Evolutionary conservation across 2,888 invertebrate genomes (phyloP), one percentile per base, ranked within the genome.

Genomic region (Luffia ferchaultella): DNA sequence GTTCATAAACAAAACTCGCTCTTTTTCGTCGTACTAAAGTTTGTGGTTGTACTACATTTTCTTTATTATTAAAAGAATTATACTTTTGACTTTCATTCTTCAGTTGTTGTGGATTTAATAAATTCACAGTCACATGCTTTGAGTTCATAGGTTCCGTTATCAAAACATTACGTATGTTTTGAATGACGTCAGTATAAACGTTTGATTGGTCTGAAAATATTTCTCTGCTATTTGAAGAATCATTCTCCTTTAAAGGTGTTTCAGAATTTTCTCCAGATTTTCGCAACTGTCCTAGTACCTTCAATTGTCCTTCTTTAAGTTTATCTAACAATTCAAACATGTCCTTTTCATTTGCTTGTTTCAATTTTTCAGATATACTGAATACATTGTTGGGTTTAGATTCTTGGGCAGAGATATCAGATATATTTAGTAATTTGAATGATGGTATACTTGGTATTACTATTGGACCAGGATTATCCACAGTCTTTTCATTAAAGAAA

Each of bases 401-500:
- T 45, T 60, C 51, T 30, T 54, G 19, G 2, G 41, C 16, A 18
- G 18, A 20, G 5, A 50, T 42, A 49, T 60, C 57, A 16, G 51
- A 52, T 46, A 55, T 57, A 0, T 54, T 2, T 30, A 53, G 58
- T n/a, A 63, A 47, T 45, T 67, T 59, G 55, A 65, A 65, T 52
- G 62, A 42, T 2, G 58, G 47, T 16, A 63, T 53, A 54, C 60
- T 65, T 18, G 76, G 72, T 17, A 57, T 57, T 15, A 55, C 60
- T 19, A 82, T 64, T 40, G 84, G 82, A 60, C 82, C 75, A 1
- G 87, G 87, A 18, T 73, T 69, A 12, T 70, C 67, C 54, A 88
- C 83, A 7, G 71, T 61, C 43, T 86, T 80, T 74, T 89, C 88
- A 52, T 76, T 71, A 59, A 93, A 93, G 57, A 93, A 80, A 0